Base-by-base conservation (phyloP, 2,888 invertebrate species). In the Oscheius myriophilus region DNA sequence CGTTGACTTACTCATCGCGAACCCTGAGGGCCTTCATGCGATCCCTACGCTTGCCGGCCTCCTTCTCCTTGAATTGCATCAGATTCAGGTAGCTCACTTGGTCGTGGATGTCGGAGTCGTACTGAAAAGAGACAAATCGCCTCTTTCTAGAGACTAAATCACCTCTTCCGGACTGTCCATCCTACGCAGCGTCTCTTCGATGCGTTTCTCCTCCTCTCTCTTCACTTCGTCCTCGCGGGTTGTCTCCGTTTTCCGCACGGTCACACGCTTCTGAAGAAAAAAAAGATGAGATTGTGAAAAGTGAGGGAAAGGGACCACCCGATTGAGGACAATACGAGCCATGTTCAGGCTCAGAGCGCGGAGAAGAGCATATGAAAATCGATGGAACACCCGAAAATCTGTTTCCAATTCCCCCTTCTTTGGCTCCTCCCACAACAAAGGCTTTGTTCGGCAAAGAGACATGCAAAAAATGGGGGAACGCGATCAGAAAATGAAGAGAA, bases 81-180 rank as follows among this genome's bases (percentile, higher is more conserved):
- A 81, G 71, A 52, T 82, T 78, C 55, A 82, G 67, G 57, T 80
- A 82, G 64, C 76, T 75, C 18, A 82, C 75, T 16, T 79, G 77
- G 67, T 82, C 82, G 55, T 80, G 79, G n/a, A 82, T 75, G 70
- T 82, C 82, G 11, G 76, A 73, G 69, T 82, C 82, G 25, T 79
- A 71, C 79, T 76, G 68, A 43, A 77, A 78, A 21, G 39, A 16
- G 41, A 16, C 46, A 9, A 41, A 21, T 42, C n/a, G 1, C 33
- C 33, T 33, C 42, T 49, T 12, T n/a, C 14, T 23, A 43, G 23
- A 23, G 1, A 41, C 6, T 1, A 46, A 21, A 25, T n/a, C 7
- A 69, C 69, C 58, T 69, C 65, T 9, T 58, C 62, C 16, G 69
- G 65, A 64, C 65, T 69, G 6, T 70, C 65, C 70, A 70, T 70